Percentiles rank a stretch among this genome's conserved stretches.
Evolutionary conservation across 1,140 invertebrate genomes (phyloP).

Genomic region (Cyrtorhinus lividipennis): DNA sequence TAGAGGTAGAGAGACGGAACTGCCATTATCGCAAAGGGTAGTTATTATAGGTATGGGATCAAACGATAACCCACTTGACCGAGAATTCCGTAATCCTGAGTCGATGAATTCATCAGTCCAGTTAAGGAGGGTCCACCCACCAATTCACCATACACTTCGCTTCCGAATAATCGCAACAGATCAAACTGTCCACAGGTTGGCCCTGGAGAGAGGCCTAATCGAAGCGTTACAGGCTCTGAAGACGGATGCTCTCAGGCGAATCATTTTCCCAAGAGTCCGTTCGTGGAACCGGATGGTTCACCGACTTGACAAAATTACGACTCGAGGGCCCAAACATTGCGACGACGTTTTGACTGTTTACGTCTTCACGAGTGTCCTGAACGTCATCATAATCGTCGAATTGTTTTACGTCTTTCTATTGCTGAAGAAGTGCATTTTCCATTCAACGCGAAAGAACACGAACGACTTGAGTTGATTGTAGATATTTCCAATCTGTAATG

Average conservation of each 20-base stretch:
- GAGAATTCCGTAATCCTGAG: too few relatives aligned
- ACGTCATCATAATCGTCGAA: neutral
- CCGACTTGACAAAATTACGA: neutral
- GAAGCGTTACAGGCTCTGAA: neutral
- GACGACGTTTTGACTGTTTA: neutral
- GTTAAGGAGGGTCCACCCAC: too few relatives aligned
- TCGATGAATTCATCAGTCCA: too few relatives aligned
- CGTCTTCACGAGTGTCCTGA: neutral
- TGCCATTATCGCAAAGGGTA: too few relatives aligned
- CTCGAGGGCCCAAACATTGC: neutral
- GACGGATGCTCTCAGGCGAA: neutral
- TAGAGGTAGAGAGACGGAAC: too few relatives aligned
- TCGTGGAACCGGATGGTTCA: conserved; percentile 1
- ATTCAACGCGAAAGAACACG: neutral
- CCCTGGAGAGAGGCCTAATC: neutral
- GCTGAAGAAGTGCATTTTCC: neutral
- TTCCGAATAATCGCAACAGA: too few relatives aligned
- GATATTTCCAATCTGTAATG: too few relatives aligned
- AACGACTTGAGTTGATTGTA: too few relatives aligned
- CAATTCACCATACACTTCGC: too few relatives aligned
- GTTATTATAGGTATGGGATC: too few relatives aligned
- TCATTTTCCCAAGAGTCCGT: neutral
- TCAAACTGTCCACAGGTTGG: neutral
- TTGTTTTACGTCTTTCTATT: neutral
- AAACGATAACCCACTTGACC: too few relatives aligned